Base-by-base conservation (phyloP, 2,113 vertebrate genomes). In the Acrocephalus kingi region DNA sequence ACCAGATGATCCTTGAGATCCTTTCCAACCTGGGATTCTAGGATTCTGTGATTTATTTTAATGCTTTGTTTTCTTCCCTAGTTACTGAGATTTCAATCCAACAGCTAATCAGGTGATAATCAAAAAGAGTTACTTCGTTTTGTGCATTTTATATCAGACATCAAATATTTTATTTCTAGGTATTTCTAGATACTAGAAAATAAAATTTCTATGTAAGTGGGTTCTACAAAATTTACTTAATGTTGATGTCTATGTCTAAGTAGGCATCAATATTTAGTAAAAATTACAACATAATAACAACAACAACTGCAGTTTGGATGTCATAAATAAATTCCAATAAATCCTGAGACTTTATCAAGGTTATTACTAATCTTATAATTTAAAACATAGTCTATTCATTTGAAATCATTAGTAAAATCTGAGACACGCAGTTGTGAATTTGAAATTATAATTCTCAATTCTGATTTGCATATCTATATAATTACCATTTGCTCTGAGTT, bases 231-330 rank as follows among this genome's bases (percentile, higher is more conserved):
- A 56, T 33, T 56, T 56, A 56, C 12, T 56, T 33, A 33, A 56
- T 56, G 13, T 21, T 56, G 31, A 56, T 33, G 31, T 12, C 27
- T 35, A 61, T 7, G 17, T 25, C 14, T 28, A 72, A n/a, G 7
- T 9, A 56, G 27, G 11, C 13, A 51, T 58, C 59, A 20, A 25
- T 35, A 67, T 17, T 24, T 39, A 24, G 10, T 27, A 28, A 52
- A 41, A 54, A 45, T 5, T n/a, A 17, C 49, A 31, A 20, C 35
- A 35, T 21, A 46, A 15, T 16, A 1, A 0, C 6, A n/a, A 16
- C 5, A 81, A 28, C 4, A 48, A 19, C 15, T n/a, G 2, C n/a
- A 39, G 20, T 76, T 73, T 69, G 15, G 10, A 41, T 22, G 4
- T 24, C 56, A 56, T 56, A 66, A 69, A 66, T 25, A 61, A 43